These are phyloP conservation scores for Mastomys coucha DNA, from an alignment of 2,113 vertebrate genomes.

Conservation along the genomic window DNA sequence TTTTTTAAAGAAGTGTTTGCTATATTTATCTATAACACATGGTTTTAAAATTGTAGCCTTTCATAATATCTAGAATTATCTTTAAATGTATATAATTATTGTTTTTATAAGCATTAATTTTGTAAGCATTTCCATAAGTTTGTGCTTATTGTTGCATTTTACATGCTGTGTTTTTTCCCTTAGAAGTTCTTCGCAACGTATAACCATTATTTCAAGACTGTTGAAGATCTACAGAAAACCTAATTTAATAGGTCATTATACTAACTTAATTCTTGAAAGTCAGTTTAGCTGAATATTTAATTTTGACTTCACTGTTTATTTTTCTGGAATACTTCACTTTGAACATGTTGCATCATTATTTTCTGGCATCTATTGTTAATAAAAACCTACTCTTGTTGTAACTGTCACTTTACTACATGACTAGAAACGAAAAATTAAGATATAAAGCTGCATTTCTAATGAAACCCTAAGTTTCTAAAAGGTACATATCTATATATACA, in stretches of 20 bases:
- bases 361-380: constrained; percentile 41
- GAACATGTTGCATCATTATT: constrained; percentile 50
- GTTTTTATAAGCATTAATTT: constrained; percentile 26
- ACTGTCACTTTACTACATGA: constrained; percentile 44
- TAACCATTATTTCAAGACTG: constrained; percentile 12
- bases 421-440: constrained; percentile 43
- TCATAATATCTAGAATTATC: neutral
- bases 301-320: constrained; percentile 45
- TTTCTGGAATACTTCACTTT: constrained; percentile 32
- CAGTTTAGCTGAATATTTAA: constrained; percentile 50
- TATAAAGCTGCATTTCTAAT: neutral
- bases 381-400: constrained; percentile 7
- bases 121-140: constrained; percentile 3
- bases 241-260: constrained; percentile 44
- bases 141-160: neutral
- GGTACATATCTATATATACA: neutral
- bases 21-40: neutral
- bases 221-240: neutral
- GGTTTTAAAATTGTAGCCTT: neutral
- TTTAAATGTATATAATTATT: constrained; percentile 4
- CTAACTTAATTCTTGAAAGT: constrained; percentile 26
- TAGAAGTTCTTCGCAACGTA: neutral
- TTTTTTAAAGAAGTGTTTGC: neutral
- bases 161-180: neutral
- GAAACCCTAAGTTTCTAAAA: constrained; percentile 37